Base-by-base conservation (phyloP, 2,888 invertebrate genomes). In the Nematopogon swammerdamellus region DNA sequence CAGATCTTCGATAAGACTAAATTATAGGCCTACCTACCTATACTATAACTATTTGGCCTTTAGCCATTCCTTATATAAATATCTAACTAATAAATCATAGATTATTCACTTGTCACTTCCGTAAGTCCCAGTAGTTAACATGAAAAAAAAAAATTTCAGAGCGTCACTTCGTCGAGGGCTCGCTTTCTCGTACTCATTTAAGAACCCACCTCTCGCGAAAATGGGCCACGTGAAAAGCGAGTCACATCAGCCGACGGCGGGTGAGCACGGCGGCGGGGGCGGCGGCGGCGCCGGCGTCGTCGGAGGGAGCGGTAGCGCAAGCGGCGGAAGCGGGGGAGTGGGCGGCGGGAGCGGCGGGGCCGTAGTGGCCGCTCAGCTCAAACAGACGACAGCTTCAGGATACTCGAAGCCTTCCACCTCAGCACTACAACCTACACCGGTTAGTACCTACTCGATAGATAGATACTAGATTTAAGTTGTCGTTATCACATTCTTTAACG, bases 161-260 rank as follows among this genome's bases (percentile, higher is more conserved):
- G 86, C 82, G 47, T 86, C 86, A 49, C 62, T 88, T 50, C 80
- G 83, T 58, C 79, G 88, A 51, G 86, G 87, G 18, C 67, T 86
- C 61, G 87, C 88, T 42, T 87, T 91, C 62, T 89, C 89, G 18
- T 84, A 87, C 59, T 83, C 86, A 1, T 85, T 84, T 60, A 88
- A 91, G 63, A 87, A 92, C 67, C 93, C 92, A 52, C 92, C 92
- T 8, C 79, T 94, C 49, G 80, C 88, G 48, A 93, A 92, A 69
- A 90, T 91, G 59, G 83, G 91, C 47, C 89, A 91, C 63, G 85
- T 91, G 1, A 57, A 61, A 46, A 73, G 72, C 49, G 68, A 68
- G 49, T 20, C 46, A 84, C 82, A 59, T 82, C 85, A 19, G 16
- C 19, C 8, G 19, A 4, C 18, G 16, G 11, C n/a, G 19, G 19